Base-by-base conservation (phyloP, 2,888 invertebrate species). In the Yponomeuta cagnagella region DNA sequence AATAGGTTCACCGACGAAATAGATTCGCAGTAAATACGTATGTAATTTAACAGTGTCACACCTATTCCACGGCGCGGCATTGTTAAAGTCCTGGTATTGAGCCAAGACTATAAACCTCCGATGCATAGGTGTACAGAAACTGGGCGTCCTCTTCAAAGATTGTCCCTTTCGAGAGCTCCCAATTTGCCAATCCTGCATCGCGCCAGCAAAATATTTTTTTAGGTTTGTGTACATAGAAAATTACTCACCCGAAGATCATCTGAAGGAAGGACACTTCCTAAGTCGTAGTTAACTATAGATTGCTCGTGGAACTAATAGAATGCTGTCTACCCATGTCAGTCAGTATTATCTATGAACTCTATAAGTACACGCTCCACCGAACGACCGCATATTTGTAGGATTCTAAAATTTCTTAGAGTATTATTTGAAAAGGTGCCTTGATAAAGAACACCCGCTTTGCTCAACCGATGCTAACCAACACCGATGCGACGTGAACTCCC, bases 31-130 rank as follows among this genome's bases (percentile, higher is more conserved):
- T 65, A 65, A 65, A 65, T 23, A 65, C 65, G 37, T 68, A 23
- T 68, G 43, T 43, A 68, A 68, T 68, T 68, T 68, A 68, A 48
- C 37, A 68, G 68, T 65, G 65, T 30, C 65, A 65, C 65, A 65
- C 31, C 65, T 65, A 65, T 12, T 31, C 65, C 65, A 31, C 30
- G 33, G 30, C 65, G 30, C 12, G 52, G 52, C 52, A 58, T 58
- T 58, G 52, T 58, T 58, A 58, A 58, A 67, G 67, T 67, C 67
- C 67, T 67, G 67, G 67, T 67, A 15, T 67, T 9, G 37, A 43
- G 67, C 67, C 67, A 67, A 67, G 37, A 67, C 67, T 67, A 67
- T 67, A 67, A 67, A 67, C 67, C 3, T 58, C 5, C 52, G 52
- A 58, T 58, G 52, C 52, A 58, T 58, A 58, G 52, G 52, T 15